phyloP scores from a whole-genome alignment of 2,113 vertebrate species.

The Eudyptes chrysolophus region DNA sequence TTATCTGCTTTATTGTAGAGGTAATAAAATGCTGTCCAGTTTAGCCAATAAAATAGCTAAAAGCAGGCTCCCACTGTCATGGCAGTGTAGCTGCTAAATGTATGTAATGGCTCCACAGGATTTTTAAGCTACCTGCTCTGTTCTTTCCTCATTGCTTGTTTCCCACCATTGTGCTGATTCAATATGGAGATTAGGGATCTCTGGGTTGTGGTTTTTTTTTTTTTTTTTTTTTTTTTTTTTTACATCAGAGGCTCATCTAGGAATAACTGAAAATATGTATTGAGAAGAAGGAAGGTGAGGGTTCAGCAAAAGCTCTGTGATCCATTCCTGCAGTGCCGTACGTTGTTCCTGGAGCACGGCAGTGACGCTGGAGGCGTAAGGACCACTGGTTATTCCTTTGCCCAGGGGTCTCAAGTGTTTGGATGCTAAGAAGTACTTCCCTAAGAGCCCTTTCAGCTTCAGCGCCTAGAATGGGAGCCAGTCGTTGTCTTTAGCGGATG shows the following conservation, averaged over 20 bases:
- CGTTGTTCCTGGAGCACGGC: not conserved
- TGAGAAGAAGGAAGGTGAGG: not conserved
- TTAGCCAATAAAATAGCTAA: constrained; percentile 21
- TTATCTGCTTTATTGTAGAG: constrained; percentile 15
- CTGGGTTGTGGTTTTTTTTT: too few species aligned
- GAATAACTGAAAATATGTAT: not conserved
- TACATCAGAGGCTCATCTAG: not conserved
- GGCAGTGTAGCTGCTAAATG: not conserved
- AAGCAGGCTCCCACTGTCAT: not conserved
- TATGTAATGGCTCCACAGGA: not conserved
- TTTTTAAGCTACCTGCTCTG: not conserved
- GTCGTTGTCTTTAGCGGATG: not conserved
- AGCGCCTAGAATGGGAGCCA: not conserved
- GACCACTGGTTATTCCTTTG: not conserved
- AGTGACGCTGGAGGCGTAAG: not conserved
- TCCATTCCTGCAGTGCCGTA: not conserved
- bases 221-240: not conserved
- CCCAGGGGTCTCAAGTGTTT: not conserved
- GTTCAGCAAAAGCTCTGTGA: not conserved
- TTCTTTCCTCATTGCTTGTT: not conserved
- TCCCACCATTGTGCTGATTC: not conserved
- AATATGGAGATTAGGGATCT: not conserved
- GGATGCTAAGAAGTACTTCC: not conserved
- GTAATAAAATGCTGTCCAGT: constrained; percentile 43
- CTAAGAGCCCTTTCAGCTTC: not conserved